phyloP scores from a whole-genome alignment of 2,797 vertebrate genomes.

The Ctenochaetus hawaiiensis region DNA sequence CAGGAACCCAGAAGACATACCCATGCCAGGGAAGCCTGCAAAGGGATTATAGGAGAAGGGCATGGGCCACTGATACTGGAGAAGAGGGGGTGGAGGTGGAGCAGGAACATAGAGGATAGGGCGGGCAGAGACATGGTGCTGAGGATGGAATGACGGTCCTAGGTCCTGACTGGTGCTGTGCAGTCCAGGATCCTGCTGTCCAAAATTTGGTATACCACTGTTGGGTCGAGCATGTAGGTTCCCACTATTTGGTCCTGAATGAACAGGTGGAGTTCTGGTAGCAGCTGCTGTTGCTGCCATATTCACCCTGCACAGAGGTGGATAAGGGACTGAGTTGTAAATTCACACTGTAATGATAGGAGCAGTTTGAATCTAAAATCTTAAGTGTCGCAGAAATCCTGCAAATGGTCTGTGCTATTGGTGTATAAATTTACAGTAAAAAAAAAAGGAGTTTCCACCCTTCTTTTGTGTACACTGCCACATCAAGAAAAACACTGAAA shows the following conservation, averaged over 20 bases:
- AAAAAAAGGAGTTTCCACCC: not conserved
- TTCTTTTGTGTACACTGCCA: not conserved
- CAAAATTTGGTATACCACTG: not conserved
- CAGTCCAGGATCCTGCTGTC: constrained; percentile 36
- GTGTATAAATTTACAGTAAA: not conserved
- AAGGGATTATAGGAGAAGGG: constrained; percentile 72
- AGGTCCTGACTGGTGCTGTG: constrained; percentile 37
- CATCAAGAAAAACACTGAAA: too few relatives aligned
- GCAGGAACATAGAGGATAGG: constrained; percentile 64
- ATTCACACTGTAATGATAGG: too few relatives aligned
- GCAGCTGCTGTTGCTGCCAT: constrained; percentile 50
- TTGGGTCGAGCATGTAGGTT: not conserved
- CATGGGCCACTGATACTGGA: constrained; percentile 77
- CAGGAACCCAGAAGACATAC: constrained; percentile 42
- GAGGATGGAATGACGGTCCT: constrained; percentile 26
- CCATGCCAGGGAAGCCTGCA: constrained; percentile 68
- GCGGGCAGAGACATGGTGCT: constrained; percentile 15
- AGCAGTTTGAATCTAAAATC: too few relatives aligned
- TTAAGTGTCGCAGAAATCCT: not conserved
- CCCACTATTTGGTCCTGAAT: constrained; percentile 22
- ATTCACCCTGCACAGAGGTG: constrained; percentile 15
- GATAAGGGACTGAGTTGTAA: not conserved
- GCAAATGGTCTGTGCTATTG: too few relatives aligned
- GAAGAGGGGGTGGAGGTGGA: constrained; percentile 57
- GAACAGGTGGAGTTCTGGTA: constrained; percentile 22